These are phyloP conservation scores for Rhagoletis pomonella DNA, from an alignment of 1,140 invertebrate species.

Conservation along the genomic window DNA sequence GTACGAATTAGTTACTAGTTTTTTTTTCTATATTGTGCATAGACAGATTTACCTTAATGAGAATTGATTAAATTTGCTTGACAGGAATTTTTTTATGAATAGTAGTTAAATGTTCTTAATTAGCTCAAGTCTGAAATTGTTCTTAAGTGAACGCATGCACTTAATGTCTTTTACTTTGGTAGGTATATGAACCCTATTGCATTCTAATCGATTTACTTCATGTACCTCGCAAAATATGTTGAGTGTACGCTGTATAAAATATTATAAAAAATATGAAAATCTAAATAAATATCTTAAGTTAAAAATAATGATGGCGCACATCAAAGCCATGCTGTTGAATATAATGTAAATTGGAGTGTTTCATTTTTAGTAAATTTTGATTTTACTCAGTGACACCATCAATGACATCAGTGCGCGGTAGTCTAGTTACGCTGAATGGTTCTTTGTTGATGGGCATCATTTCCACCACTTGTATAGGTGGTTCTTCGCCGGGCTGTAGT, in stretches of 20 bases:
- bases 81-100: no score
- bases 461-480: conserved; percentile 69
- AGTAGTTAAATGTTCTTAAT: no score
- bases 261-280: conserved; percentile 14
- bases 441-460: conserved; percentile 74
- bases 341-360: not conserved
- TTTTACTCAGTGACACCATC: conserved; percentile 31
- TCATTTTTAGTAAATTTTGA: not conserved
- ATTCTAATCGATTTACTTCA: not conserved
- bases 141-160: not conserved
- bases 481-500: conserved; percentile 69
- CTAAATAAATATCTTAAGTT: conserved; percentile 34
- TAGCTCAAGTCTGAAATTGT: no score
- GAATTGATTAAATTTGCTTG: no score
- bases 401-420: conserved; percentile 54
- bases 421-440: conserved; percentile 69
- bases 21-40: not conserved
- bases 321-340: no score
- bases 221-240: not conserved
- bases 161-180: not conserved
- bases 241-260: not conserved
- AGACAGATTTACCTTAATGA: not conserved
- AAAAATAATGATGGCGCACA: not conserved
- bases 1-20: conserved; percentile 25
- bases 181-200: not conserved